Evolutionary conservation across 2,888 invertebrate genomes (phyloP).

Genomic region (Lamellibrachia satsuma): DNA sequence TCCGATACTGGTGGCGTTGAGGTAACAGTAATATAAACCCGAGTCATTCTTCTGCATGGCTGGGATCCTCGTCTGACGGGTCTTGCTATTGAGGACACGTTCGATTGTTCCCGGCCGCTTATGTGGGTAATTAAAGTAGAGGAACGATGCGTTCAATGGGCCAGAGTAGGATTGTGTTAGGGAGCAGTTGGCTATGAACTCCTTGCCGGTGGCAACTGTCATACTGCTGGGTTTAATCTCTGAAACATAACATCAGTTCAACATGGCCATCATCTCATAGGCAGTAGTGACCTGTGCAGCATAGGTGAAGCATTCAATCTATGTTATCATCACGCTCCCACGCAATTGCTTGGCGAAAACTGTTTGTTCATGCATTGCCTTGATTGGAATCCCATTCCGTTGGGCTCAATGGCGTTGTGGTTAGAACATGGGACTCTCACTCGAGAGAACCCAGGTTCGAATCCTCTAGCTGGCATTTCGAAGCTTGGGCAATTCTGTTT

Average conservation of each 20-base stretch:
- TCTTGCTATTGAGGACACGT: neutral
- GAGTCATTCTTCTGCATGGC: neutral
- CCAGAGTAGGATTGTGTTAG: neutral
- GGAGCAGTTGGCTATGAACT: neutral
- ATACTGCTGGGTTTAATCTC: neutral
- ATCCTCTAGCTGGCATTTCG: no score
- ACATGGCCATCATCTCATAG: neutral
- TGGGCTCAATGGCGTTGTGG: no score
- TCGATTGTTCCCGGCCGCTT: neutral
- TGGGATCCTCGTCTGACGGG: neutral
- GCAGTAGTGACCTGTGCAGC: no score
- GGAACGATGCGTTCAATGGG: neutral
- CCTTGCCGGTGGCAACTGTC: neutral
- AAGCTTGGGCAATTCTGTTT: no score
- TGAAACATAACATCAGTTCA: neutral
- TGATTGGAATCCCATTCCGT: no score
- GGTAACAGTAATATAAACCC: neutral
- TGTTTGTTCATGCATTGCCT: no score
- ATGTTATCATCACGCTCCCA: no score
- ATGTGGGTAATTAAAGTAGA: neutral
- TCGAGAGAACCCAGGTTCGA: no score
- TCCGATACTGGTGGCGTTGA: neutral
- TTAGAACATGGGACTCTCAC: no score
- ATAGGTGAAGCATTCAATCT: no score
- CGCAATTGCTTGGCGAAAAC: no score